Conservation (phyloP, 2,888 invertebrate genomes). For the Oegoconia quadripuncta region DNA sequence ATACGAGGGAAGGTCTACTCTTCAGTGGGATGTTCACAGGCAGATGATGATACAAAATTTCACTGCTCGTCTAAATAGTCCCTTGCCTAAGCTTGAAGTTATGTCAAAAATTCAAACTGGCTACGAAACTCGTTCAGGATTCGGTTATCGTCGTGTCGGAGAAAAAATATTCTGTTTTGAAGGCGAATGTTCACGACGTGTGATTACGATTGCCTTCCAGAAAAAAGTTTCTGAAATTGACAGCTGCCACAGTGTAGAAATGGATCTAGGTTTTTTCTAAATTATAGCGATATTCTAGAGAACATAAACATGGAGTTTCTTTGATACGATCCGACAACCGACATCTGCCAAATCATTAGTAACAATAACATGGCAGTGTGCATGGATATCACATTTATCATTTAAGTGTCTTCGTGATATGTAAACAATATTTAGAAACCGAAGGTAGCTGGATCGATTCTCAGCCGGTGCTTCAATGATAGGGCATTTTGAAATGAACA, state of each 20-base stretch:
- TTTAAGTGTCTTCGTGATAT: too few relatives aligned
- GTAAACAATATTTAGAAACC: too few relatives aligned
- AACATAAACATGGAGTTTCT: background rate
- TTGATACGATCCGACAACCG: too few relatives aligned
- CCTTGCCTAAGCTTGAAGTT: slow-evolving; percentile 55
- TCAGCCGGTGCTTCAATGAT: too few relatives aligned
- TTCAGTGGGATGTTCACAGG: too few relatives aligned
- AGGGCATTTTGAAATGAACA: too few relatives aligned
- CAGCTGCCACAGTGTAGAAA: background rate
- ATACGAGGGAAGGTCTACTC: background rate
- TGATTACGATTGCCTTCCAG: background rate
- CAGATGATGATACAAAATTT: background rate
- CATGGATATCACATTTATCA: too few relatives aligned
- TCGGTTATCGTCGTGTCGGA: slow-evolving; percentile 26
- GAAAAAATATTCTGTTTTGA: slow-evolving; percentile 21
- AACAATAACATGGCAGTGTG: too few relatives aligned
- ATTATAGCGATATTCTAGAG: background rate
- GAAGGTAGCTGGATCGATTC: too few relatives aligned
- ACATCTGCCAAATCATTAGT: too few relatives aligned
- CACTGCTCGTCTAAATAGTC: background rate
- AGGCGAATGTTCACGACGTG: background rate
- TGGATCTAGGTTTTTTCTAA: background rate
- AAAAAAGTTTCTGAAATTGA: background rate
- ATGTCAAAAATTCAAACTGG: slow-evolving; percentile 56
- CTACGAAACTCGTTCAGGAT: slow-evolving; percentile 36